These are phyloP conservation scores for Dallia pectoralis DNA, from an alignment of 2,797 vertebrate genomes.

Conservation along the genomic window DNA sequence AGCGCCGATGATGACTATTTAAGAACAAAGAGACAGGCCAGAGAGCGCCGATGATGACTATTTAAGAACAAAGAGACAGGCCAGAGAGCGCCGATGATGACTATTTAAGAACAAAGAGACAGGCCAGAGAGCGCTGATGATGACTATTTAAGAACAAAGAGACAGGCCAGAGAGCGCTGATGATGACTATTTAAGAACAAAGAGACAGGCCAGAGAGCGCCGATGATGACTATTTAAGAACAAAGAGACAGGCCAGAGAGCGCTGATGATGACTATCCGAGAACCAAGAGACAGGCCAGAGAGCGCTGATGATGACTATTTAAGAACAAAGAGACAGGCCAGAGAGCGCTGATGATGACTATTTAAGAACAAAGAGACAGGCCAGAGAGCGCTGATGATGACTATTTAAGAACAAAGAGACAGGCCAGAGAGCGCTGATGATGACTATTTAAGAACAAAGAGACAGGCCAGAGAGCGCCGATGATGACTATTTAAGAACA, in stretches of 20 bases:
- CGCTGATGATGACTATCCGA: conserved; percentile 62
- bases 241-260: conserved; percentile 61
- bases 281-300: conserved; percentile 65
- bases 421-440: conserved; percentile 60
- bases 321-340: conserved; percentile 66
- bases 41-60: conserved; percentile 62
- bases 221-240: conserved; percentile 66
- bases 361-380: conserved; percentile 67
- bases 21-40: conserved; percentile 66
- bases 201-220: conserved; percentile 56
- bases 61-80: conserved; percentile 67
- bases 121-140: conserved; percentile 60
- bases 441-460: conserved; percentile 68
- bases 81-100: conserved; percentile 61
- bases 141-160: conserved; percentile 68
- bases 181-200: conserved; percentile 66
- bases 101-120: conserved; percentile 68
- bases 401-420: conserved; percentile 68
- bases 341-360: conserved; percentile 62
- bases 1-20: conserved; percentile 63
- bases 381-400: conserved; percentile 61
- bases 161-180: conserved; percentile 58
- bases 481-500: conserved; percentile 66
- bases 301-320: conserved; percentile 63
- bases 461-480: conserved; percentile 55